Conservation (phyloP, 2,113 vertebrate species). For the Calyptommatus sinebrachiatus region DNA sequence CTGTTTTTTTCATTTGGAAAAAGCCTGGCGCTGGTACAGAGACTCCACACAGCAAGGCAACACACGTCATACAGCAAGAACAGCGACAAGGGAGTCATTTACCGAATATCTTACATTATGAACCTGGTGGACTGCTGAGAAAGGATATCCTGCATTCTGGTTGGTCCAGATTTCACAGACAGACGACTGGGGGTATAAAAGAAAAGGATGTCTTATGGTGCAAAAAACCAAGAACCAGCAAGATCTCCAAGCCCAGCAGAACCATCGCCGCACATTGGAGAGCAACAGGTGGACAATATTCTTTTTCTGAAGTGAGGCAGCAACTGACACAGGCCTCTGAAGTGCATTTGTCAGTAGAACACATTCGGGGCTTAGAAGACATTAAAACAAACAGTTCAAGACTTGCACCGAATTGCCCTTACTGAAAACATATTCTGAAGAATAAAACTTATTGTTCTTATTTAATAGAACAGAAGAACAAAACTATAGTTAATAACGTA, state of each 20-base stretch:
- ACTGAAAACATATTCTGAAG: conserved; percentile 41
- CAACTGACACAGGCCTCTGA: conserved; percentile 48
- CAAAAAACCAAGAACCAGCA: conserved; percentile 68
- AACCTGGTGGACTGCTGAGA: conserved; percentile 81
- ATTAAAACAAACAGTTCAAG: conserved; percentile 26
- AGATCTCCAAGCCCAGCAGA: conserved; percentile 66
- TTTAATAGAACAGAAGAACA: conserved; percentile 40
- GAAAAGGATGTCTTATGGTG: conserved; percentile 81
- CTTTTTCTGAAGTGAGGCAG: conserved; percentile 41
- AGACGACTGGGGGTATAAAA: conserved; percentile 83
- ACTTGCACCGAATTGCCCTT: conserved; percentile 27
- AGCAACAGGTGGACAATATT: conserved; percentile 49
- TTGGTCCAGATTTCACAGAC: conserved; percentile 84
- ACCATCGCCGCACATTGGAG: conserved; percentile 38
- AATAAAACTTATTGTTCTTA: conserved; percentile 40
- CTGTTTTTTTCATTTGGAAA: conserved; percentile 30
- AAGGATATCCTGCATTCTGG: conserved; percentile 84
- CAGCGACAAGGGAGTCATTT: conserved; percentile 68
- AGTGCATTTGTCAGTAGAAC: conserved; percentile 55
- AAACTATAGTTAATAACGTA: background rate
- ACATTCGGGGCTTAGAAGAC: conserved; percentile 49
- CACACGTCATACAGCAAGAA: conserved; percentile 68
- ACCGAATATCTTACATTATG: conserved; percentile 78
- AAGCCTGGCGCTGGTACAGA: conserved; percentile 52
- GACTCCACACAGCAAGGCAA: conserved; percentile 60